Conservation (phyloP, 2,888 invertebrate species). For the Diadegma fenestrale region DNA sequence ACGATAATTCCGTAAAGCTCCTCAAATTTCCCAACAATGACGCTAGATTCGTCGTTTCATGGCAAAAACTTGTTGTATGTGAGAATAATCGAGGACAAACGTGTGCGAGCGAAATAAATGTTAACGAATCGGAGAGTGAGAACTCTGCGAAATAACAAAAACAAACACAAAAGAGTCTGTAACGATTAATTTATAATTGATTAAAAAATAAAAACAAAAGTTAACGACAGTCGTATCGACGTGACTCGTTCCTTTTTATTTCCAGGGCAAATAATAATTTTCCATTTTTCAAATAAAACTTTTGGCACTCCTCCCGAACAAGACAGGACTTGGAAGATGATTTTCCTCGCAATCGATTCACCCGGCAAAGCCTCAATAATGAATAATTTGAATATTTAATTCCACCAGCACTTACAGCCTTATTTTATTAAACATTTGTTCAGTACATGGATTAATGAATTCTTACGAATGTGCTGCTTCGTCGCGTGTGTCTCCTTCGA, state of each 20-base stretch:
- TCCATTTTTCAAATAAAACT: neutral
- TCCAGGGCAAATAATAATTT: neutral
- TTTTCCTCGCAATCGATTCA: slow-evolving; percentile 30
- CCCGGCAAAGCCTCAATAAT: slow-evolving; percentile 38
- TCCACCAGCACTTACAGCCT: slow-evolving; percentile 41
- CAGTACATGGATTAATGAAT: slow-evolving; percentile 16
- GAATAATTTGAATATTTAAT: slow-evolving; percentile 47
- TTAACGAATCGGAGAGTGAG: neutral
- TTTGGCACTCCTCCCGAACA: neutral
- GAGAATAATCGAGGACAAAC: slow-evolving; percentile 35
- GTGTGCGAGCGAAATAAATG: slow-evolving; percentile 48
- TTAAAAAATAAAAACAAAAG: slow-evolving; percentile 73
- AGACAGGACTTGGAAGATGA: neutral
- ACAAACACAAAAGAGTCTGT: slow-evolving; percentile 49
- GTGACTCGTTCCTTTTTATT: neutral
- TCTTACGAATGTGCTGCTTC: neutral
- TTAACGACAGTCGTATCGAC: slow-evolving; percentile 73
- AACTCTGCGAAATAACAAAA: slow-evolving; percentile 19
- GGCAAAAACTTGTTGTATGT: slow-evolving; percentile 13
- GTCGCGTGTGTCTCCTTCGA: slow-evolving; percentile 11
- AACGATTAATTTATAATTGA: slow-evolving; percentile 64
- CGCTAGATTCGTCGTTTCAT: too few species aligned
- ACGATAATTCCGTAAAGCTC: neutral
- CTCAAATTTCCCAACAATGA: neutral
- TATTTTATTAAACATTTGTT: slow-evolving; percentile 38